Base-by-base conservation (phyloP, 1,140 invertebrate genomes). In the Harpegnathos saltator region DNA sequence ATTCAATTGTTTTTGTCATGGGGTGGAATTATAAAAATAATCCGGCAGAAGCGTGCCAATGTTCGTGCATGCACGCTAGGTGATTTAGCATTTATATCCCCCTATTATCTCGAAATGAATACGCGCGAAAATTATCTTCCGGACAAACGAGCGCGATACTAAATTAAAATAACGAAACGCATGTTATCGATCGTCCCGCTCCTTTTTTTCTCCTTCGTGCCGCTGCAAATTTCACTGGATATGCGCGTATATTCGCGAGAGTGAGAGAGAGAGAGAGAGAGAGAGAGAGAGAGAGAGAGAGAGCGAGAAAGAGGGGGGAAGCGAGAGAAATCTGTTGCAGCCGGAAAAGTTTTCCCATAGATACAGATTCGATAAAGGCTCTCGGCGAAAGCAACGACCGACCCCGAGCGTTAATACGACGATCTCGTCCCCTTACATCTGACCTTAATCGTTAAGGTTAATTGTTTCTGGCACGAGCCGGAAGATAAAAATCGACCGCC, bases 371-470 rank as follows among this genome's bases (percentile, higher is more conserved):
- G 50, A 68, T 66, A 33, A 62, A 17, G 0, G 15, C 38, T 22
- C n/a, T 22, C n/a, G 26, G 52, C 17, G 56, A 62, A 74, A 82
- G 58, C 58, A 62, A 61, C 38, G 15, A 33, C 12, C 29, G 58
- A 72, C 19, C 19, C 24, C n/a, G 29, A 59, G 44, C 22, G 38
- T 59, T 59, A 59, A 59, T 52, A 22, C 44, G 15, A 3, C 11
- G n/a, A 72, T 15, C 38, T 3, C 24, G 38, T 82, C 33, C 56
- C 22, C 56, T 71, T 82, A 52, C n/a, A 38, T 71, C n/a, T 82
- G 86, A 88, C 69, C 65, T 85, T 81, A 87, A 85, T 88, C 86
- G 86, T 87, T 82, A 85, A 87, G 82, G 87, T 71, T 88, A 88
- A 88, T 88, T 82, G 86, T 87, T 88, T 82, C 54, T 88, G 86